phyloP scores from a whole-genome alignment of 2,888 invertebrate species.

The Lissocephala sabroskyi region DNA sequence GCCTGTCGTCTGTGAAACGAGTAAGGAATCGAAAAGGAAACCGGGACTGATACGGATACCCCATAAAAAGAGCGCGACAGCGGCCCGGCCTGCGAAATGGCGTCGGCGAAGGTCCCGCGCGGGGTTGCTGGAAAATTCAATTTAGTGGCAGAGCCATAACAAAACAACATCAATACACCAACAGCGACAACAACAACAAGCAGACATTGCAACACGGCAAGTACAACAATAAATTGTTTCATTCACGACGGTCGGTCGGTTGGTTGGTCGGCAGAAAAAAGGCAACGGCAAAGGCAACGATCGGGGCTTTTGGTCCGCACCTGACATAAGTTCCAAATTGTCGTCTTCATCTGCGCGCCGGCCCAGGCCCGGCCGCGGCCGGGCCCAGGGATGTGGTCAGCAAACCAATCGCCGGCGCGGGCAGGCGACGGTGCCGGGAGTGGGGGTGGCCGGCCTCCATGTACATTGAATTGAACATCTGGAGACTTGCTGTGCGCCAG shows the following conservation, averaged over 20 bases:
- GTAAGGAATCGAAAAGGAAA: too few species aligned
- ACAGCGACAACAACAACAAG: conserved; percentile 8
- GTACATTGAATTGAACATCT: conserved; percentile 46
- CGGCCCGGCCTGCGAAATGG: background rate
- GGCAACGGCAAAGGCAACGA: too few species aligned
- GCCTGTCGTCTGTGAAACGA: too few species aligned
- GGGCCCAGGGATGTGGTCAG: background rate
- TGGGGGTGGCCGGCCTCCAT: too few species aligned
- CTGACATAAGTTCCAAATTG: conserved; percentile 57
- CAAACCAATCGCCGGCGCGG: background rate
- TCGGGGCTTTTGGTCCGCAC: conserved; percentile 33
- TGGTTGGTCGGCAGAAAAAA: too few species aligned
- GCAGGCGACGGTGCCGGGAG: too few species aligned
- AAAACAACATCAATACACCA: conserved; percentile 17
- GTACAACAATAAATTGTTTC: conserved; percentile 58
- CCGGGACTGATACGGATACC: too few species aligned
- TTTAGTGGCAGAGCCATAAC: conserved; percentile 37
- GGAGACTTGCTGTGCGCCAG: conserved; percentile 47
- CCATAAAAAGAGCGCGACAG: background rate
- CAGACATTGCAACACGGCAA: conserved; percentile 23
- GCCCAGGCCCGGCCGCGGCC: background rate
- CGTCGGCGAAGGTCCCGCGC: conserved; percentile 12
- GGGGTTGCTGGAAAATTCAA: conserved; percentile 42
- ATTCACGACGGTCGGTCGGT: conserved; percentile 35
- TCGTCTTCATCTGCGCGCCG: conserved; percentile 48